These are phyloP conservation scores for Dynastes hyllus DNA, from an alignment of 2,888 invertebrate genomes.

Conservation along the genomic window DNA sequence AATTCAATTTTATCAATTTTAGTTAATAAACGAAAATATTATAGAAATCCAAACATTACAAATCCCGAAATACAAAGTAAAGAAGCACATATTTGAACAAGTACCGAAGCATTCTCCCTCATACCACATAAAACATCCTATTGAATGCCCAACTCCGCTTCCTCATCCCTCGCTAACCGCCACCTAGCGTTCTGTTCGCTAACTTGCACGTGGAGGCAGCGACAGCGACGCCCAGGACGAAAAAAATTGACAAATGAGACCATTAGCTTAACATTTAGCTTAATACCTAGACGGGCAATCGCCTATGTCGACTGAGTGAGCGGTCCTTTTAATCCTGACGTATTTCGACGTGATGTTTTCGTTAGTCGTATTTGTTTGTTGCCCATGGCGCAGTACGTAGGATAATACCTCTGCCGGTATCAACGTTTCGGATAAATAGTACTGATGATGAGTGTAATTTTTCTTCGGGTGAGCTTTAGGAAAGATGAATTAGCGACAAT, in stretches of 20 bases:
- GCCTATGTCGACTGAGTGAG: not conserved
- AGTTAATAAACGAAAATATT: too few relatives aligned
- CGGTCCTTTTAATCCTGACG: conserved; percentile 35
- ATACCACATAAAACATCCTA: too few relatives aligned
- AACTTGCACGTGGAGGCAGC: not conserved
- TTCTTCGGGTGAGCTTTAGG: not conserved
- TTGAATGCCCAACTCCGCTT: too few relatives aligned
- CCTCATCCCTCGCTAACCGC: not conserved
- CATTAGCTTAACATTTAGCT: conserved; percentile 66
- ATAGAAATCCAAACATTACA: too few relatives aligned
- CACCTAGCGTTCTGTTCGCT: not conserved
- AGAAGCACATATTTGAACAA: too few relatives aligned
- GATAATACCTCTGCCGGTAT: not conserved
- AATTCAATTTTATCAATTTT: too few relatives aligned
- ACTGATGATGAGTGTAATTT: not conserved
- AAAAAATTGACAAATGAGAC: conserved; percentile 67
- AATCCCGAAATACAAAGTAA: too few relatives aligned
- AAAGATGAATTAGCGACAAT: not conserved
- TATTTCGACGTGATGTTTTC: conserved; percentile 19
- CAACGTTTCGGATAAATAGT: conserved; percentile 1
- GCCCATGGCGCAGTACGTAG: too few relatives aligned
- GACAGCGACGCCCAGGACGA: conserved; percentile 41
- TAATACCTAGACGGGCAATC: conserved; percentile 62
- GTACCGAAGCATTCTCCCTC: too few relatives aligned
- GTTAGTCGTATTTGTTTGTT: not conserved